Evolutionary conservation across 2,113 vertebrate genomes (phyloP).

Genomic region (Nothocercus nigrocapillus): DNA sequence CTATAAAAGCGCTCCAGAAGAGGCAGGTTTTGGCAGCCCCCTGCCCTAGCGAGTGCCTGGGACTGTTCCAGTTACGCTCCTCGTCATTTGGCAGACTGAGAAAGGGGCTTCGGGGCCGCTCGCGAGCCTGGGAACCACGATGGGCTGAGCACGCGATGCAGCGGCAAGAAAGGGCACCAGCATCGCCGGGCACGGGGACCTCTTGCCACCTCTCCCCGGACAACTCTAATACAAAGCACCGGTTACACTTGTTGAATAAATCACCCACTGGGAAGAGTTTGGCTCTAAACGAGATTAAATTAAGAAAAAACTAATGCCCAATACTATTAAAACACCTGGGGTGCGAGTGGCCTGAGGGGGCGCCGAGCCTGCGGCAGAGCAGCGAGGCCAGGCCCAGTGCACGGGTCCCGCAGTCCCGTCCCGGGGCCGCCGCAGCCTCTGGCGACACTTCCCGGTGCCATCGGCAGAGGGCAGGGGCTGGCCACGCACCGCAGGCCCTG

Average conservation of each 20-base stretch:
- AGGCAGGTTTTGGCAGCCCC: constrained; percentile 44
- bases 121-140: neutral
- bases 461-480: constrained; percentile 30
- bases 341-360: neutral
- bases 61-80: constrained; percentile 39
- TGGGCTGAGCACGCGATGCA: neutral
- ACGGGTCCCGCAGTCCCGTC: no score
- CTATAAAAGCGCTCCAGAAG: constrained; percentile 46
- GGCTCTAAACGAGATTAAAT: constrained; percentile 63
- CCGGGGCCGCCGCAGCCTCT: no score
- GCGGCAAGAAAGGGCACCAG: neutral
- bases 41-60: neutral
- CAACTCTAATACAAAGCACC: constrained; percentile 57
- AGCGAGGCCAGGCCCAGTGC: no score
- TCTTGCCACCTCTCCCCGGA: constrained; percentile 57
- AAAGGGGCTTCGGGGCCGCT: neutral
- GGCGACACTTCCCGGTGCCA: neutral
- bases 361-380: neutral
- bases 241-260: constrained; percentile 63
- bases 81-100: neutral
- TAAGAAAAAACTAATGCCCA: constrained; percentile 43
- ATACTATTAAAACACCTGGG: constrained; percentile 20
- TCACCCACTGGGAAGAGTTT: constrained; percentile 60
- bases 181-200: neutral
- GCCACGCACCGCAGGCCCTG: neutral